These are phyloP conservation scores for Lampris megalopsis DNA, from an alignment of 2,113 vertebrate species.

Conservation along the genomic window DNA sequence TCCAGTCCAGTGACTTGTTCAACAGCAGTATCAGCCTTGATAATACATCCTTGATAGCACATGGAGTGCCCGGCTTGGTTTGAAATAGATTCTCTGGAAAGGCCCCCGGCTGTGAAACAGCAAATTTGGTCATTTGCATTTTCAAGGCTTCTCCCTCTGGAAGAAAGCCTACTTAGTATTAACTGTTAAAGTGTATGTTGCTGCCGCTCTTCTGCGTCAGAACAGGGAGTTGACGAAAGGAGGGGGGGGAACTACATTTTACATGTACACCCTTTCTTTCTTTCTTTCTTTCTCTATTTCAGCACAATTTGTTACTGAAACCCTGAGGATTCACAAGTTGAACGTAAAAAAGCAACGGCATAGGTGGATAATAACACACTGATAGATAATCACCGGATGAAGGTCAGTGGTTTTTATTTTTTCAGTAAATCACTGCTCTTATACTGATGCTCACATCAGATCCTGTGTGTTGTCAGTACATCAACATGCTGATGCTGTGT, in stretches of 20 bases:
- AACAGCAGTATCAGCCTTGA: neutral
- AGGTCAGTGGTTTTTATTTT: too few relatives aligned
- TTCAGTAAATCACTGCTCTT: neutral
- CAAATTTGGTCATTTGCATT: conserved; percentile 7
- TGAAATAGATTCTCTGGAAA: neutral
- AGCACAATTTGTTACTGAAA: neutral
- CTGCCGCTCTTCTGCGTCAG: neutral
- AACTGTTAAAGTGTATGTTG: neutral
- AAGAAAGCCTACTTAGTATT: neutral
- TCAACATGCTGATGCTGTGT: conserved; percentile 18
- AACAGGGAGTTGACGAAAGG: neutral
- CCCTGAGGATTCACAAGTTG: too few relatives aligned
- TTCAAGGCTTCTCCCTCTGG: neutral
- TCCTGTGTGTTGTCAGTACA: neutral
- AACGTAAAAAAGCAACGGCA: too few relatives aligned
- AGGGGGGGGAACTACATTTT: too few relatives aligned
- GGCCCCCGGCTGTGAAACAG: neutral
- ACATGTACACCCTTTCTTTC: neutral
- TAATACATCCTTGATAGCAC: neutral
- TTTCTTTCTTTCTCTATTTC: neutral
- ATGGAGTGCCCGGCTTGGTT: neutral
- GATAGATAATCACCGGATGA: too few relatives aligned
- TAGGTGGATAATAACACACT: too few relatives aligned
- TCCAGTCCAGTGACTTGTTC: neutral
- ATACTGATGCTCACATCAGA: conserved; percentile 6